Percentiles rank a stretch among this genome's conserved stretches.
Evolutionary conservation across 2,888 invertebrate species (phyloP).

Genomic region (Thymelicus acteon): DNA sequence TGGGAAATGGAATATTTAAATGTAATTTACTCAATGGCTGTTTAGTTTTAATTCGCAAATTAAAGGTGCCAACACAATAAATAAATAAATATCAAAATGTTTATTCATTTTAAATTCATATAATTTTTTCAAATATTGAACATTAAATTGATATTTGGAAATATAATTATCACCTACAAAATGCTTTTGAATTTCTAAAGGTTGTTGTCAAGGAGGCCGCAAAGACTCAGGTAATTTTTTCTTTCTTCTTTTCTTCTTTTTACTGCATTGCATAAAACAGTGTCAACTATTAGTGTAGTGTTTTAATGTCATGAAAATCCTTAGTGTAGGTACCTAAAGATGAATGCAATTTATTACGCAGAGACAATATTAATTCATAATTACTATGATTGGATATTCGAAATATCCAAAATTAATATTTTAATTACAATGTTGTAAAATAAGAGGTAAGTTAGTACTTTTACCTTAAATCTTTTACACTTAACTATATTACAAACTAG

Average conservation of each 20-base stretch:
- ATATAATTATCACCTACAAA: slow-evolving; percentile 14
- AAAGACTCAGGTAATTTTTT: slow-evolving; percentile 34
- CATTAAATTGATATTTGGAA: neutral
- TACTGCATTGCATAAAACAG: slow-evolving; percentile 35
- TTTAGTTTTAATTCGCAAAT: slow-evolving; percentile 3
- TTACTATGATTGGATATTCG: too few species aligned
- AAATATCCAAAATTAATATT: too few species aligned
- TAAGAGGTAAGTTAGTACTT: slow-evolving; percentile 20
- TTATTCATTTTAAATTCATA: neutral
- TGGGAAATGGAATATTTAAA: neutral
- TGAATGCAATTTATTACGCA: neutral
- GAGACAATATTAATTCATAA: too few species aligned
- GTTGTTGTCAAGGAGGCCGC: slow-evolving; percentile 38
- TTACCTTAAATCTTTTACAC: slow-evolving; percentile 11
- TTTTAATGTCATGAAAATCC: slow-evolving; percentile 10
- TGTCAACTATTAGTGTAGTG: slow-evolving; percentile 37
- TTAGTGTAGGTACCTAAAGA: slow-evolving; percentile 7
- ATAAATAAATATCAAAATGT: slow-evolving; percentile 1
- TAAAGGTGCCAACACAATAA: slow-evolving; percentile 33
- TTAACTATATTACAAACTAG: too few species aligned
- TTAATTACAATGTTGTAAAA: neutral
- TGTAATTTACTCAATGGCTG: neutral
- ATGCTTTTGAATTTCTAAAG: slow-evolving; percentile 33
- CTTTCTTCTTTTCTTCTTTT: slow-evolving; percentile 13
- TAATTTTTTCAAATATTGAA: slow-evolving; percentile 13